Percentiles rank a stretch among this genome's conserved stretches.
phyloP scores from a whole-genome alignment of 2,888 invertebrate species.

The Dusona sp. region DNA sequence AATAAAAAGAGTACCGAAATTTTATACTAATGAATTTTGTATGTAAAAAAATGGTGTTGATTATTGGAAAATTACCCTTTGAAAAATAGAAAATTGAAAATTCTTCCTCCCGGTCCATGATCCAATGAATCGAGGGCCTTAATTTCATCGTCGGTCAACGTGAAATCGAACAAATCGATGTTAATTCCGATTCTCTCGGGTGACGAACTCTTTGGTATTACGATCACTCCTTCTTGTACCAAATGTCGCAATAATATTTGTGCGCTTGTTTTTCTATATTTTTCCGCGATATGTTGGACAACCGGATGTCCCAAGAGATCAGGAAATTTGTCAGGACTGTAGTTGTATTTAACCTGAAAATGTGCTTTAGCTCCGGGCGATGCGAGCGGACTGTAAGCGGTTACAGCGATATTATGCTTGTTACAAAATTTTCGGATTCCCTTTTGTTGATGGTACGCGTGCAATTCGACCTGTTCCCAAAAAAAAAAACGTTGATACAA shows the following conservation, averaged over 20 bases:
- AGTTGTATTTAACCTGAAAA: constrained; percentile 82
- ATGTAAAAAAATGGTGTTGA: not conserved
- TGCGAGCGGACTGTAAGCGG: constrained; percentile 90
- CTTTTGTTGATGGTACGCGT: constrained; percentile 91
- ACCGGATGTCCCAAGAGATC: constrained; percentile 88
- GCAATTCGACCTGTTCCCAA: constrained; percentile 88
- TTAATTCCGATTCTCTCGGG: constrained; percentile 90
- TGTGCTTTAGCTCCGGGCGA: constrained; percentile 88
- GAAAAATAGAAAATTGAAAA: constrained; percentile 88
- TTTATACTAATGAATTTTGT: not conserved
- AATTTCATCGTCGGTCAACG: constrained; percentile 86
- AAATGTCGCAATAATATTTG: constrained; percentile 91
- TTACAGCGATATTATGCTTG: constrained; percentile 88
- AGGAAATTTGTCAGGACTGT: constrained; percentile 83
- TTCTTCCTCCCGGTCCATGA: constrained; percentile 87
- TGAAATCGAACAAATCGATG: constrained; percentile 89
- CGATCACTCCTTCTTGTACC: constrained; percentile 88
- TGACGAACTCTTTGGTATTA: constrained; percentile 93
- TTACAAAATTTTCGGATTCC: constrained; percentile 88
- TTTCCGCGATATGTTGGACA: constrained; percentile 87
- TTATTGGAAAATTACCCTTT: constrained; percentile 79
- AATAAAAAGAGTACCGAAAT: constrained; percentile 46
- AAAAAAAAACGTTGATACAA: constrained; percentile 20
- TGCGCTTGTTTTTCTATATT: constrained; percentile 88
- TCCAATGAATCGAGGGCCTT: constrained; percentile 87